Conservation (phyloP, 1,140 invertebrate species). For the Eurytemora carolleeae region DNA sequence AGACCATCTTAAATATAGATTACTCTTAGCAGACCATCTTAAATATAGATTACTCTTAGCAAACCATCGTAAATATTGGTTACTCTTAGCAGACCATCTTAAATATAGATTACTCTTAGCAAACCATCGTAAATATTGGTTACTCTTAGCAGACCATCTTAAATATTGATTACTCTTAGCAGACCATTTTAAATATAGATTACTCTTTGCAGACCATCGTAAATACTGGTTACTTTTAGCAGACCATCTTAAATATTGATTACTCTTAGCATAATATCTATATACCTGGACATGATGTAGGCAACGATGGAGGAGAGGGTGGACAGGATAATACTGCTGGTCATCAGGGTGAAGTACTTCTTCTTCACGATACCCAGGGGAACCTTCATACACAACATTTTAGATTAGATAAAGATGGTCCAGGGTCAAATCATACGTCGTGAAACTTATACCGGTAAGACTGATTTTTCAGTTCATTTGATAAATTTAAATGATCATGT, state of each 20-base stretch:
- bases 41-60: not conserved
- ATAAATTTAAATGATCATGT: too few relatives aligned
- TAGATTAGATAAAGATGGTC: too few relatives aligned
- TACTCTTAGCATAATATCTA: too few relatives aligned
- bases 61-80: not conserved
- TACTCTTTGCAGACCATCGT: not conserved
- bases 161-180: too few relatives aligned
- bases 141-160: not conserved
- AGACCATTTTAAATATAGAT: slow-evolving; percentile 1
- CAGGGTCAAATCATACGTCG: too few relatives aligned
- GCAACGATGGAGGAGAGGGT: not conserved
- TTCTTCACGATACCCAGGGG: slow-evolving; percentile 2
- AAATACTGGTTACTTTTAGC: not conserved
- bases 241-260: not conserved
- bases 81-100: slow-evolving; percentile 1
- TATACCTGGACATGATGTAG: not conserved
- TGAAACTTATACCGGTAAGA: too few relatives aligned
- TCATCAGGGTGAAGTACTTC: slow-evolving; percentile 13
- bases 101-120: not conserved
- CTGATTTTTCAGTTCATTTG: too few relatives aligned
- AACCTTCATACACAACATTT: too few relatives aligned
- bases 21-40: slow-evolving; percentile 1
- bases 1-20: not conserved
- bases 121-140: not conserved
- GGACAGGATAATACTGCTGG: not conserved